A percentile compares a stretch with the other conserved stretches of the same genome.
These are phyloP conservation scores for Tubiluchus corallicola DNA, from an alignment of 2,888 invertebrate genomes.

Conservation along the genomic window DNA sequence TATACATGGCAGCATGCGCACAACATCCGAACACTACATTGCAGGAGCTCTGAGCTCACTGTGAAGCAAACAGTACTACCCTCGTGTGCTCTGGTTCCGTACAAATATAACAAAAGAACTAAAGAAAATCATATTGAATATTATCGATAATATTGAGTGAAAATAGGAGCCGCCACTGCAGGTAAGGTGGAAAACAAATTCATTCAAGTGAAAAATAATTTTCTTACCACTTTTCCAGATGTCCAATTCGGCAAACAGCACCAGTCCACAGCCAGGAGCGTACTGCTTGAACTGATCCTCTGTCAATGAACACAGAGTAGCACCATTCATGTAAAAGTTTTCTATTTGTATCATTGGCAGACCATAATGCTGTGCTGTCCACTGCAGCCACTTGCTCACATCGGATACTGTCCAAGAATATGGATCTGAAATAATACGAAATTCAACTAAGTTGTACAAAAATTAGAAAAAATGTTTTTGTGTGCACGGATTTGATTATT, in stretches of 20 bases:
- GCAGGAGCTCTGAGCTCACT: too few relatives aligned
- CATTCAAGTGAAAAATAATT: too few relatives aligned
- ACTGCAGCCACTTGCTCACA: slow-evolving; percentile 71
- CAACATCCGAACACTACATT: too few relatives aligned
- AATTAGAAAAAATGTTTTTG: slow-evolving; percentile 6
- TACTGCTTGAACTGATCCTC: slow-evolving; percentile 69
- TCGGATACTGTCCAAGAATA: slow-evolving; percentile 63
- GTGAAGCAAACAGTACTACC: too few relatives aligned
- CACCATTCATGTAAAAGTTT: slow-evolving; percentile 50
- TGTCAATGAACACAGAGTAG: slow-evolving; percentile 49
- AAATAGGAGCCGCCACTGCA: too few relatives aligned
- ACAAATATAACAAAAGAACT: too few relatives aligned
- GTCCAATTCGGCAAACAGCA: slow-evolving; percentile 66
- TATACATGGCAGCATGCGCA: too few relatives aligned
- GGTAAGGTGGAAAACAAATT: too few relatives aligned
- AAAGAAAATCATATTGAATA: too few relatives aligned
- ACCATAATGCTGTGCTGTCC: slow-evolving; percentile 56
- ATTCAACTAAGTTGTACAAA: slow-evolving; percentile 7
- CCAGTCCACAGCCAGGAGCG: slow-evolving; percentile 55
- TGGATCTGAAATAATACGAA: slow-evolving; percentile 49
- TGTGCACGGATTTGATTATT: too few relatives aligned
- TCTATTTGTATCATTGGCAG: slow-evolving; percentile 34
- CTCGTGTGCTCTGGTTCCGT: too few relatives aligned
- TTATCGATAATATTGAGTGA: too few relatives aligned
- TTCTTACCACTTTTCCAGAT: slow-evolving; percentile 58